Evolutionary conservation across 2,888 invertebrate genomes (phyloP).

Genomic region (Reticulitermes lucifugus): DNA sequence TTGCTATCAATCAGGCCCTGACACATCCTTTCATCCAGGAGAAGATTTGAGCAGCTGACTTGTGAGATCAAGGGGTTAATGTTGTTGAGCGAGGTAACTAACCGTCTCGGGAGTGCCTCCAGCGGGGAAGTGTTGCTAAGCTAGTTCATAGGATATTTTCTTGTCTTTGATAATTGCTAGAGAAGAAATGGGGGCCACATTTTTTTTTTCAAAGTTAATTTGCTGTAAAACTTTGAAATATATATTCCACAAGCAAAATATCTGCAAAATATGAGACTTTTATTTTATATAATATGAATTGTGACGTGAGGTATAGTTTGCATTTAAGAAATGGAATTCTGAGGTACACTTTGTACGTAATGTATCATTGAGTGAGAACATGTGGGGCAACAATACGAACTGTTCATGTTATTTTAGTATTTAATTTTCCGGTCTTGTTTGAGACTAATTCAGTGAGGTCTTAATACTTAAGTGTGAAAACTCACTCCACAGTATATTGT

Average conservation of each 20-base stretch:
- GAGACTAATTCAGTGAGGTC: background rate
- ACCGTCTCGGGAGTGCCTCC: conserved; percentile 42
- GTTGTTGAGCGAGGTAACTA: conserved; percentile 36
- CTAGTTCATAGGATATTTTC: background rate
- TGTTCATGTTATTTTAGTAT: conserved; percentile 33
- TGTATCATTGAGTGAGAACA: conserved; percentile 23
- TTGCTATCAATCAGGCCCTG: conserved; percentile 94
- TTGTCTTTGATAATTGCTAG: conserved; percentile 13
- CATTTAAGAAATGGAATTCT: conserved; percentile 17
- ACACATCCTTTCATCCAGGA: conserved; percentile 97
- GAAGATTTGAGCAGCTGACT: conserved; percentile 70
- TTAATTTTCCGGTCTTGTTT: conserved; percentile 27
- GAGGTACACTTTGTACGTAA: conserved; percentile 1
- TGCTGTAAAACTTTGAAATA: conserved; percentile 22
- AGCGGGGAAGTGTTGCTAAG: conserved; percentile 20
- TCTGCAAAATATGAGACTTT: background rate
- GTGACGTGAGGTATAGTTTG: conserved; percentile 4
- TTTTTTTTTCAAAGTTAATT: conserved; percentile 25
- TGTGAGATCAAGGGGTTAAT: conserved; percentile 4
- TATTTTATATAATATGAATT: background rate
- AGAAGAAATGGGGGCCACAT: conserved; percentile 34
- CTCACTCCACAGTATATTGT: background rate
- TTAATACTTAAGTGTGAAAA: background rate
- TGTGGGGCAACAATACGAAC: background rate
- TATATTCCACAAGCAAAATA: conserved; percentile 7